These are phyloP conservation scores for Spatulosminthurus flaviceps DNA, from an alignment of 2,888 invertebrate species.

Conservation along the genomic window DNA sequence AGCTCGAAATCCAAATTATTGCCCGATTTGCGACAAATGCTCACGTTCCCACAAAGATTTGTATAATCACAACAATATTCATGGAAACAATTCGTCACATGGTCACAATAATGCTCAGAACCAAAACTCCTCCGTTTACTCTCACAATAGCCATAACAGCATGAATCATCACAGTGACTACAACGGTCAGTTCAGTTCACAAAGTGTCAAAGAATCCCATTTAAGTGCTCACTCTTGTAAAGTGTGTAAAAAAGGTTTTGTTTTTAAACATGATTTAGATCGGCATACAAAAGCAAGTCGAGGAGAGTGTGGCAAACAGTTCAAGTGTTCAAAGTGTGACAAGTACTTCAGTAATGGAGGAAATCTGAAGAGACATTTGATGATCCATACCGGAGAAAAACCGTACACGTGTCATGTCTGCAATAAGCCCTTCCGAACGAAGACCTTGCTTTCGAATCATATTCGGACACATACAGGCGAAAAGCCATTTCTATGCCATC, in stretches of 20 bases:
- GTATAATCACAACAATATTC: conserved; percentile 35
- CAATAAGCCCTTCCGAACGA: conserved; percentile 39
- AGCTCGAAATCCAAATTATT: conserved; percentile 26
- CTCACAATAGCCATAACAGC: conserved; percentile 27
- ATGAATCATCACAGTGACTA: conserved; percentile 37
- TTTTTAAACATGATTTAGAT: conserved; percentile 46
- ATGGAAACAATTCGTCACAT: background rate
- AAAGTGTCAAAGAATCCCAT: conserved; percentile 38
- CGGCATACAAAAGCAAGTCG: conserved; percentile 45
- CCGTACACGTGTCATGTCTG: conserved; percentile 38
- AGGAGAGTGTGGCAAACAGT: conserved; percentile 48
- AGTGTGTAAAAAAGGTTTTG: conserved; percentile 45
- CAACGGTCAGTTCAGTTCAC: conserved; percentile 42
- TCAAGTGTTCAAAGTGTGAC: conserved; percentile 38
- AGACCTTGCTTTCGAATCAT: conserved; percentile 43
- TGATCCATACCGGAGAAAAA: conserved; percentile 43
- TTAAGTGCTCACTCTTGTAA: conserved; percentile 46
- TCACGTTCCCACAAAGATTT: conserved; percentile 33
- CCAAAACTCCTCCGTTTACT: conserved; percentile 9
- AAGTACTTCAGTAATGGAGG: conserved; percentile 47
- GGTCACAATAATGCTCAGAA: conserved; percentile 19
- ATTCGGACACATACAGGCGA: conserved; percentile 45
- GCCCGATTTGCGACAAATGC: conserved; percentile 46
- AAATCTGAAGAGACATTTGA: conserved; percentile 42
- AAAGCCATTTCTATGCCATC: conserved; percentile 32